Evolutionary conservation across 2,888 invertebrate species (phyloP), one percentile per base, ranked within the genome.

Genomic region (Drosophila incognita): DNA sequence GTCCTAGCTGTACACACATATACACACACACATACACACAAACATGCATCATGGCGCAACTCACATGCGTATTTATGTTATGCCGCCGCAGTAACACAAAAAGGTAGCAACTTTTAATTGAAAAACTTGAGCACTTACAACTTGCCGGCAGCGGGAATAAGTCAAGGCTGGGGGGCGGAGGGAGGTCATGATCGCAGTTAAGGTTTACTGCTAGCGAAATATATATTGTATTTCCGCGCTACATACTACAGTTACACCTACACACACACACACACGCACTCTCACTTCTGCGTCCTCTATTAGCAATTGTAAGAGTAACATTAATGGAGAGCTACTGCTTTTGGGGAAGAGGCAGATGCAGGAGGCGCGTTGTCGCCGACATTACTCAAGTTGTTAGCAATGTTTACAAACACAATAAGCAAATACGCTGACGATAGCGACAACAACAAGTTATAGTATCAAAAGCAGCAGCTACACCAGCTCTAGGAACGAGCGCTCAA

Each of bases 371-470:
- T 90, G 89, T 86, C 84, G 81, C 76, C 81, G 83, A 81, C 82
- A 89, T 87, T 90, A 83, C 83, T 88, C 83, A 85, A 87, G 85
- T 88, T 90, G 87, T 88, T 88, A 89, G 83, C 89, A 87, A 86
- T 89, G 87, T 89, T 90, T 89, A 88, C 90, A 89, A 87, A 87
- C 87, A 82, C 87, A 87, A 88, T 87, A 89, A 87, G 87, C 83
- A 87, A 87, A 87, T 88, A 88, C 87, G 64, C 73, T 65, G 74
- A 53, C 85, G 73, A 82, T 74, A 74, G 74, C 79, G 51, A 49
- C 69, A 70, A 51, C 59, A 61, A 27, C 61, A 76, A 35, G 52
- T 54, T 8, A 29, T 48, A 40, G 27, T 56, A 29, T 56, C 57
- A 57, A 31, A 65, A 53, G 29, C 49, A 53, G 13, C 60, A 70